These are phyloP conservation scores for Tamias sibiricus DNA, from an alignment of 2,113 vertebrate species.

Conservation along the genomic window DNA sequence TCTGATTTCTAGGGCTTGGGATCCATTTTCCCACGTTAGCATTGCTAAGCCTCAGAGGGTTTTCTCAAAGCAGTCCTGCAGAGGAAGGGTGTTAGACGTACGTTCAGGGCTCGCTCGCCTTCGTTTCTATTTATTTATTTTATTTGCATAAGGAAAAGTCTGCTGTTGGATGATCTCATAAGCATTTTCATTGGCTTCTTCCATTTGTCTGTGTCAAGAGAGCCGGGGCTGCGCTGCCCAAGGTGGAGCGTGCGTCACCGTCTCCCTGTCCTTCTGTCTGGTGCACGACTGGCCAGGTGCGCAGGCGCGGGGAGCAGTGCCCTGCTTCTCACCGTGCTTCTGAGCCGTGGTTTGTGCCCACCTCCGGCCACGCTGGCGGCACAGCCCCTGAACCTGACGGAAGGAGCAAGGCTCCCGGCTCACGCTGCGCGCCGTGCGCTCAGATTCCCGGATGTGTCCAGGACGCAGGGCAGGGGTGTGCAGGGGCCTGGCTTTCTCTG, in stretches of 20 bases:
- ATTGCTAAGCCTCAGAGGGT: not conserved
- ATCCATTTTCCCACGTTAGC: not conserved
- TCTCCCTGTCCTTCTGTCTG: too few relatives aligned
- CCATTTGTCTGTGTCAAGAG: not conserved
- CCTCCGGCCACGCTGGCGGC: not conserved
- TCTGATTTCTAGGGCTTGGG: not conserved
- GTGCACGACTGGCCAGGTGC: not conserved
- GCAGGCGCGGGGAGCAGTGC: not conserved
- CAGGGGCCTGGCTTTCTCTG: not conserved
- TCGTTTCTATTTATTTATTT: not conserved
- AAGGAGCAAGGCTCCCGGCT: not conserved
- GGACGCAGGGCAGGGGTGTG: not conserved
- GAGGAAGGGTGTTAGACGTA: not conserved
- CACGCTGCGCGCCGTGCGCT: not conserved
- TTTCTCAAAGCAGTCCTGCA: not conserved
- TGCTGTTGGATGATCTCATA: not conserved
- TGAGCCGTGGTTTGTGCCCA: not conserved
- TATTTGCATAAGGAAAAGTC: not conserved
- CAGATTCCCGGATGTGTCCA: not conserved
- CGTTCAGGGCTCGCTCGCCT: constrained; percentile 5
- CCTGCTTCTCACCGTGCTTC: not conserved
- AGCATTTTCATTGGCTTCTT: not conserved
- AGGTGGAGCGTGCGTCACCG: not conserved
- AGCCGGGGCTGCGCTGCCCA: not conserved
- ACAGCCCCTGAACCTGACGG: constrained; percentile 32